Base-by-base conservation (phyloP, 2,888 invertebrate genomes). In the Malachius bipustulatus region DNA sequence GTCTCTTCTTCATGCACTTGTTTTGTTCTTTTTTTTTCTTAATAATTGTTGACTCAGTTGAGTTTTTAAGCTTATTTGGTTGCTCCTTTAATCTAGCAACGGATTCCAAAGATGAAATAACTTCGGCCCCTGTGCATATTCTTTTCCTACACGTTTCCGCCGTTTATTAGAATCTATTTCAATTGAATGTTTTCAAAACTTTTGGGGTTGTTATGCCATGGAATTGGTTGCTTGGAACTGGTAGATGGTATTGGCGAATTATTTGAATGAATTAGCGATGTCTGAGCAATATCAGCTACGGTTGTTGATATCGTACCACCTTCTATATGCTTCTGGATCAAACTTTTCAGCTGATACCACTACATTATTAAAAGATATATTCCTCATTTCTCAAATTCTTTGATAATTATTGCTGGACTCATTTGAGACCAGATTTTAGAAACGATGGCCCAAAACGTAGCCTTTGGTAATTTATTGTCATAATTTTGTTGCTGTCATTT, bases 381-480 rank as follows among this genome's bases (percentile, higher is more conserved):
- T 28, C 29, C 29, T 10, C 29, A 8, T 28, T 28, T 28, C 29
- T 28, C 29, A 28, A 28, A 28, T 19, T 19, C 24, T 19, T 19
- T 19, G 24, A 19, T 19, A 19, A 19, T 6, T n/a, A 19, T 8
- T 19, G 24, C 24, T 8, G 24, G n/a, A 19, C 24, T 19, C n/a
- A n/a, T n/a, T 8, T 8, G 6, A 8, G 24, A 19, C 24, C 24
- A 19, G 6, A 19, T 8, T 19, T 19, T 19, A 19, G 24, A 19
- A 19, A 19, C n/a, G 6, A 19, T 19, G 24, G 24, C n/a, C 6
- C 6, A 6, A 28, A 28, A 28, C 12, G 8, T 11, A 8, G 29
- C 29, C 11, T 28, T 28, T 28, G 29, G 29, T 11, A 28, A 28
- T 11, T 28, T 28, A 11, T 8, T 28, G 12, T 11, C 29, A 28